Conservation (phyloP, 2,113 vertebrate genomes). For the Prionailurus viverrinus region DNA sequence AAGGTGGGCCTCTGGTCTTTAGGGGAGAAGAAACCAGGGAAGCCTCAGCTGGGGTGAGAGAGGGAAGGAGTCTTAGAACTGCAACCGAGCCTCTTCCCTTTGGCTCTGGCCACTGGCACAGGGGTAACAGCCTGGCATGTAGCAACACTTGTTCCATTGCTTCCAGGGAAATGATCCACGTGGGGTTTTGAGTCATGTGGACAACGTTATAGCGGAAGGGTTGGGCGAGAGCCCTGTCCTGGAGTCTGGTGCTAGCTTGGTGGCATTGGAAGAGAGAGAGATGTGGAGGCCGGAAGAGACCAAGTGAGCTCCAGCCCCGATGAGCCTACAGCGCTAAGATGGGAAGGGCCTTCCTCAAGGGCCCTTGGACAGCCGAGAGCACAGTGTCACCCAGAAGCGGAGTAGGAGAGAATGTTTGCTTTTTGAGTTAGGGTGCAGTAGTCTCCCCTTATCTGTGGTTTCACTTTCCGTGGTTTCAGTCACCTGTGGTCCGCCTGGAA, state of each 20-base stretch:
- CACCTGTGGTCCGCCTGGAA: background rate
- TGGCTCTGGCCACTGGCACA: background rate
- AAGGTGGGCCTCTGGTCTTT: background rate
- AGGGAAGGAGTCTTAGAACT: too few species aligned
- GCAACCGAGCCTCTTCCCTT: background rate
- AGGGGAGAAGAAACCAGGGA: background rate
- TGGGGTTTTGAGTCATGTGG: constrained; percentile 33
- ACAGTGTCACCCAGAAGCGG: background rate
- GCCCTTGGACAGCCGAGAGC: background rate
- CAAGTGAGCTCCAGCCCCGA: background rate
- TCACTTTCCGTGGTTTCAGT: background rate
- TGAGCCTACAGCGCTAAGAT: rapidly evolving
- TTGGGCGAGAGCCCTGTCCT: background rate
- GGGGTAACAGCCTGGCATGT: background rate
- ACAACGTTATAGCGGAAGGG: background rate
- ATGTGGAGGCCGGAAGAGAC: background rate
- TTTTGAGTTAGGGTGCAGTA: background rate
- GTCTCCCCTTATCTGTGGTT: background rate
- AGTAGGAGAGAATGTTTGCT: background rate
- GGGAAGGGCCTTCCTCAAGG: background rate
- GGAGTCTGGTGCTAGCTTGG: background rate
- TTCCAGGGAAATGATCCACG: background rate
- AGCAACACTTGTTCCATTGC: constrained; percentile 46
- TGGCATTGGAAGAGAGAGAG: background rate
- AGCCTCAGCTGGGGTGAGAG: background rate